These are phyloP conservation scores for Romanomermis culicivorax DNA, from an alignment of 2,888 invertebrate species.

Conservation along the genomic window DNA sequence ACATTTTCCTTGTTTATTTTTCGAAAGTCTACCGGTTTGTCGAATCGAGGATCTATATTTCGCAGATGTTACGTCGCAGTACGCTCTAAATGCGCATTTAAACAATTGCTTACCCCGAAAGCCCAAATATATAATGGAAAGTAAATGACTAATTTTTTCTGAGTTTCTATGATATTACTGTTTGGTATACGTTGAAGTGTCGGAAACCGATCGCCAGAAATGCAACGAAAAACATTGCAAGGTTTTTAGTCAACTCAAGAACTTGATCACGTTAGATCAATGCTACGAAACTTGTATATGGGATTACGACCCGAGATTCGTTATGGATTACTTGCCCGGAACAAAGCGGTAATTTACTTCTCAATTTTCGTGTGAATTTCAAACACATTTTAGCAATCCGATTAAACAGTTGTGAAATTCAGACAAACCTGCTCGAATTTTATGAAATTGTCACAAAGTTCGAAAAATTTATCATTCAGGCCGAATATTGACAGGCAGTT, in stretches of 20 bases:
- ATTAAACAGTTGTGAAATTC: too few relatives aligned
- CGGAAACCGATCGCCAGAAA: background rate
- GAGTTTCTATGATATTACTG: too few relatives aligned
- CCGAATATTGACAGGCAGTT: too few relatives aligned
- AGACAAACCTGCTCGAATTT: too few relatives aligned
- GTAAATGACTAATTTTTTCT: too few relatives aligned
- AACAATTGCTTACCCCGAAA: background rate
- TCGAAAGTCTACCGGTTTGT: background rate
- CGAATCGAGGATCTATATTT: background rate
- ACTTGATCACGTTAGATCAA: conserved; percentile 4
- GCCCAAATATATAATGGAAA: too few relatives aligned
- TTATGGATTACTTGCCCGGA: conserved; percentile 9
- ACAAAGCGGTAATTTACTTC: background rate
- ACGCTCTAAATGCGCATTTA: background rate
- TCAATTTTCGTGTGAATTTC: background rate
- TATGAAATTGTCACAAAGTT: too few relatives aligned
- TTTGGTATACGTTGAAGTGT: too few relatives aligned
- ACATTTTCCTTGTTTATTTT: background rate
- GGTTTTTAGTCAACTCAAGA: background rate
- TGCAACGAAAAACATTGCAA: background rate
- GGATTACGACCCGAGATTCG: conserved; percentile 11
- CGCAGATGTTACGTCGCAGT: background rate
- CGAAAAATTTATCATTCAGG: too few relatives aligned
- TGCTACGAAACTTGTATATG: conserved; percentile 9
- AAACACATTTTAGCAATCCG: background rate